Evolutionary conservation across 1,140 invertebrate genomes (phyloP), one percentile per base, ranked within the genome.

Genomic region (Euborellia annulipes): DNA sequence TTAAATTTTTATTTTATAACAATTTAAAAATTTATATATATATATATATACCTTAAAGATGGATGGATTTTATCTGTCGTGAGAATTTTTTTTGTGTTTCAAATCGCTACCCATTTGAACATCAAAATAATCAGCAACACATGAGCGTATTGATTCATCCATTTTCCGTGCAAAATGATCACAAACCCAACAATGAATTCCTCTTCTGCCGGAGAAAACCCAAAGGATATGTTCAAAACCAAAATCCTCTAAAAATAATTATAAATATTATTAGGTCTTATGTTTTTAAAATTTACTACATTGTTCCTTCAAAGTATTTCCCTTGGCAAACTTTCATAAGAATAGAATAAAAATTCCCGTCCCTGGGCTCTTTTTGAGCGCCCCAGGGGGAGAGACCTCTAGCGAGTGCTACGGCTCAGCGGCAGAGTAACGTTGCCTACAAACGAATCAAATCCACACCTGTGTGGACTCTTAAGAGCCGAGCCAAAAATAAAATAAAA

Each of bases 171-270:
- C 92, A 47, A 69, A 67, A 55, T 82, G 73, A 66, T 98, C 94
- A 58, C 85, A 91, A 2, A 98, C 82, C 94, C 94, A 98, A 62
- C 91, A 94, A 78, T 98, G 94, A 37, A 98, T 78, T 59, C 94
- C 94, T 69, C 93, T 73, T 53, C 94, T 72, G 1, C 94, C 93
- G 52, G 92, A 97, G 65, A 93, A 98, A 8, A 97, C 83, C 92
- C 92, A 98, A 17, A 98, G 61, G n/a, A 93, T 70, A 55, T 92
- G 76, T 53, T 87, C 68, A 61, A 87, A 98, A 4, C 88, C 93
- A 72, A 97, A 97, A 64, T 97, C 91, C 51, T 89, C 89, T 87
- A 59, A 17, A 63, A 64, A 34, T 2, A 43, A 16, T 43, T 36
- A 37, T 21, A 36, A 18, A 11, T 56, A 52, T 50, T n/a, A n/a